phyloP scores from a whole-genome alignment of 1,140 invertebrate species.

The Artemia franciscana region DNA sequence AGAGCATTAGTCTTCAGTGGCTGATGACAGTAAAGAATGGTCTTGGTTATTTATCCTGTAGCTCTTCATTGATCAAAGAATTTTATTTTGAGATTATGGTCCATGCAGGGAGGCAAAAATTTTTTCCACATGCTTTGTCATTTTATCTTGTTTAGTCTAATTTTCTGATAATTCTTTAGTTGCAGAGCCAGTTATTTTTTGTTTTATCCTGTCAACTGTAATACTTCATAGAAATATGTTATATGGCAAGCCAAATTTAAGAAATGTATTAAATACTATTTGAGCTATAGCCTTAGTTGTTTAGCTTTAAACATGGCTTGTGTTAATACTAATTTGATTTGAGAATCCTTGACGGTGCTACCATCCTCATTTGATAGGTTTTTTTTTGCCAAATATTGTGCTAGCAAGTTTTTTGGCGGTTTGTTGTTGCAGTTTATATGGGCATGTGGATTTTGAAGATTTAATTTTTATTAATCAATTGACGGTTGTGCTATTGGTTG shows the following conservation, averaged over 20 bases:
- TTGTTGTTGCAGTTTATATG: not conserved
- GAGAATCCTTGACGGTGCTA: not conserved
- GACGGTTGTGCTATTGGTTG: constrained; percentile 15
- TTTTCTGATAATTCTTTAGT: constrained; percentile 86
- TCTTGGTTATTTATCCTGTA: no score
- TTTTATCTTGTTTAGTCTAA: not conserved
- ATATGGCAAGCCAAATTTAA: not conserved
- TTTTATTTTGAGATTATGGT: no score
- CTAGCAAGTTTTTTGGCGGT: not conserved
- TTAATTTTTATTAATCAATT: constrained; percentile 13
- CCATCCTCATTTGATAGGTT: not conserved
- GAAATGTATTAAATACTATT: not conserved
- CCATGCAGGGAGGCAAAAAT: no score
- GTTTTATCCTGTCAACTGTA: constrained; percentile 33
- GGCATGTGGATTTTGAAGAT: not conserved
- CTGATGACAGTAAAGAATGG: no score
- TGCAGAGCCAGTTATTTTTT: constrained; percentile 50
- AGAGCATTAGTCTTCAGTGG: no score
- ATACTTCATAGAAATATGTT: not conserved
- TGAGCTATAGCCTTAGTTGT: not conserved
- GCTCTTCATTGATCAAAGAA: no score
- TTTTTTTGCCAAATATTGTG: not conserved
- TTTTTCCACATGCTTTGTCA: not conserved
- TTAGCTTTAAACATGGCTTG: not conserved
- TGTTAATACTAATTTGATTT: not conserved